Base-by-base conservation (phyloP, 2,797 vertebrate genomes). In the Notolepis coatsorum region DNA sequence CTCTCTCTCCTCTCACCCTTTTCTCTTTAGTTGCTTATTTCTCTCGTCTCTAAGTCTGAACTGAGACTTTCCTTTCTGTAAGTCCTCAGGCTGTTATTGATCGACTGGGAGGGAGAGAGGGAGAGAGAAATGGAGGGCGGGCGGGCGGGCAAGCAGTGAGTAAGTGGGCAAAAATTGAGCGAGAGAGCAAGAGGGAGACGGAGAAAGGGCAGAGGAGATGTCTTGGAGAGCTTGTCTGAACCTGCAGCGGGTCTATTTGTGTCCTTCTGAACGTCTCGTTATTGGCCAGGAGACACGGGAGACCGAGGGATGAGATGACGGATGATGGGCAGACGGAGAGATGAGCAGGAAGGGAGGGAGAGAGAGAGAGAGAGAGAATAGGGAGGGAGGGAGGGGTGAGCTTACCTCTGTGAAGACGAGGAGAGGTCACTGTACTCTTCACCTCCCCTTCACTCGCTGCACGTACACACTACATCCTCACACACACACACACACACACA, bases 21-120 rank as follows among this genome's bases (percentile, higher is more conserved):
- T 66, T n/a, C 61, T 63, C 63, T 52, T 8, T 23, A 17, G 7
- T 2, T 10, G 10, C 18, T 23, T 8, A 7, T 9, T 20, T 43
- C 41, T 20, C 21, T n/a, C 73, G 73, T 79, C 77, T 84, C 85
- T 81, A 84, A 77, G 66, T 80, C 64, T 65, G 78, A 75, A 76
- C 77, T 73, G 9, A 73, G 39, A 57, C 61, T 18, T 68, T n/a
- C 47, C 76, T 70, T 80, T 80, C 81, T 80, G 71, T n/a, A n/a
- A 81, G 74, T 79, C 86, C 69, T 5, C 46, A 71, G 83, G 85
- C 84, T 64, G 68, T 69, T 87, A 89, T 89, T 73, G 86, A 91
- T 89, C 54, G 71, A 60, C 70, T 68, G 62, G 71, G 64, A 71
- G 52, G 84, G 49, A 70, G 56, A 39, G 37, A 55, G 23, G 23